Evolutionary conservation across 1,140 invertebrate species (phyloP).

Genomic region (Meloidogyne floridensis): DNA sequence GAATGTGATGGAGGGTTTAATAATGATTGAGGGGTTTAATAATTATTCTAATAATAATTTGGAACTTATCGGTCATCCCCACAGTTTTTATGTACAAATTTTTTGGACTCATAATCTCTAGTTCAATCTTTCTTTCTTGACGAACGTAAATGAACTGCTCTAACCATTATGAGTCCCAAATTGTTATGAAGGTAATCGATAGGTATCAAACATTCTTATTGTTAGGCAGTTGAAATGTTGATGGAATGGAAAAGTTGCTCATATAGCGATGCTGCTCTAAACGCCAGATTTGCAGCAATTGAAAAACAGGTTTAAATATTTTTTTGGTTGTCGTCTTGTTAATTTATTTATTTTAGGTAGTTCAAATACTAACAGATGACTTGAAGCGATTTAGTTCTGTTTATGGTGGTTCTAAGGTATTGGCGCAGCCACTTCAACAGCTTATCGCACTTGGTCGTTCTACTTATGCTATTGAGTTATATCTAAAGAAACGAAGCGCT

Average conservation of each 20-base stretch:
- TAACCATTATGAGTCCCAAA: no score
- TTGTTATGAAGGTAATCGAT: no score
- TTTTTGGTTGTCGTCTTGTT: neutral
- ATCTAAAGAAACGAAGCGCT: constrained; percentile 80
- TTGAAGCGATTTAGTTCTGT: constrained; percentile 67
- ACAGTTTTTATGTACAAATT: no score
- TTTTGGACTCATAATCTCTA: no score
- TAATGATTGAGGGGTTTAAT: no score
- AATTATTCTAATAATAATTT: neutral
- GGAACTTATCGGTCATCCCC: no score
- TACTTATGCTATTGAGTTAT: constrained; percentile 78
- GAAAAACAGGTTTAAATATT: constrained; percentile 29
- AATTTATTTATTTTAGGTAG: constrained; percentile 27
- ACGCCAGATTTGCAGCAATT: constrained; percentile 55
- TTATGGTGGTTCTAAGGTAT: constrained; percentile 84
- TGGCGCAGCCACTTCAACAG: constrained; percentile 71
- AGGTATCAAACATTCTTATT: no score
- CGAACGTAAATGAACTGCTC: no score
- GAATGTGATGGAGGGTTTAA: no score
- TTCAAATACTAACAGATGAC: constrained; percentile 66
- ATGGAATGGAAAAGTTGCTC: constrained; percentile 72
- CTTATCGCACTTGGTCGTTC: constrained; percentile 40
- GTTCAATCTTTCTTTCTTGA: no score
- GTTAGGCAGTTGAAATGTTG: constrained; percentile 82
- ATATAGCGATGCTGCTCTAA: constrained; percentile 46